phyloP scores from a whole-genome alignment of 2,797 vertebrate species.

The Lepilemur septentrionalis region DNA sequence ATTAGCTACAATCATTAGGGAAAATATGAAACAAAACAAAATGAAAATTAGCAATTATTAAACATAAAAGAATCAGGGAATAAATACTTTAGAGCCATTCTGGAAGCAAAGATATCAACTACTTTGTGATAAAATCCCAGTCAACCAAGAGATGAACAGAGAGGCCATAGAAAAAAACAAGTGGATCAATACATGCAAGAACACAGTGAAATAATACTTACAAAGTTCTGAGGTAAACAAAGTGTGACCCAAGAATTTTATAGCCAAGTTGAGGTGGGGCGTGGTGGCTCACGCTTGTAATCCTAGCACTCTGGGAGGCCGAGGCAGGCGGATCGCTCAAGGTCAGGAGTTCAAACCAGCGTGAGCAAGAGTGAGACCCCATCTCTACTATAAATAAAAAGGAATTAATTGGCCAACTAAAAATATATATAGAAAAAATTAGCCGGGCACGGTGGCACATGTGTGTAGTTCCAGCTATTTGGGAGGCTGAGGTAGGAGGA shows the following conservation, averaged over 20 bases:
- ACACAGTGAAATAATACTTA: not conserved
- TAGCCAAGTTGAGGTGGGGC: too few relatives aligned
- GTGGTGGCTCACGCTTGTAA: too few relatives aligned
- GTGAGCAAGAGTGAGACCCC: too few relatives aligned
- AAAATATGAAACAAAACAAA: not conserved
- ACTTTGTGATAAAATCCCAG: not conserved
- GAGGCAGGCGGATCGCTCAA: too few relatives aligned
- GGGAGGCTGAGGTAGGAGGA: too few relatives aligned
- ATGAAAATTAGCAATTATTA: not conserved
- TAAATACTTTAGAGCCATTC: not conserved
- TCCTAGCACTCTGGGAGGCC: too few relatives aligned
- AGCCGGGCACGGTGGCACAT: too few relatives aligned
- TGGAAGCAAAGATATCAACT: conserved; percentile 3
- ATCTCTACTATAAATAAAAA: too few relatives aligned
- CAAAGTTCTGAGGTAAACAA: not conserved
- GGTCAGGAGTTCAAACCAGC: too few relatives aligned
- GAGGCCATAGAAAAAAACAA: not conserved
- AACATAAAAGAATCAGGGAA: not conserved
- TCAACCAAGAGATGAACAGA: not conserved
- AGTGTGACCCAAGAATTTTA: not conserved
- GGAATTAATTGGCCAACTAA: too few relatives aligned
- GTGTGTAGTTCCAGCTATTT: too few relatives aligned
- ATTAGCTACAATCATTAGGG: not conserved
- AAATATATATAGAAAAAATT: too few relatives aligned
- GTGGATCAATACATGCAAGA: not conserved